These are phyloP conservation scores for Microcebus griseorufus DNA, from an alignment of 2,113 vertebrate genomes.

Conservation along the genomic window DNA sequence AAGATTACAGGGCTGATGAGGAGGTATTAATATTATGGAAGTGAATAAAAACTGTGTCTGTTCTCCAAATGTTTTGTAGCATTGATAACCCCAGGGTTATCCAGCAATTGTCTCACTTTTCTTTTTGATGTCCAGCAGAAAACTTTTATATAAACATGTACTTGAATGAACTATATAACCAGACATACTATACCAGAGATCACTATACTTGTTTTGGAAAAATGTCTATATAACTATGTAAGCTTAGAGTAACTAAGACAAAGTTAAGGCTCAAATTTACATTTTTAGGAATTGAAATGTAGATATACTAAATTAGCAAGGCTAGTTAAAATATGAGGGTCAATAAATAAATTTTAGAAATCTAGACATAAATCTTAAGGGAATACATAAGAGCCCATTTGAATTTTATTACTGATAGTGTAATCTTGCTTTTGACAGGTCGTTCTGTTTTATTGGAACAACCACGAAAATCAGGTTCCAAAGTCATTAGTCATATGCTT, in stretches of 20 bases:
- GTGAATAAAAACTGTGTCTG: neutral
- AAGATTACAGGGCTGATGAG: neutral
- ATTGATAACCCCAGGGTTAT: neutral
- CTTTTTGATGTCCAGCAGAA: neutral
- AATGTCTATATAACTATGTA: neutral
- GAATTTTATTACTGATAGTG: neutral
- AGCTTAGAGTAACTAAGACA: neutral
- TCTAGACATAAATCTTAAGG: neutral
- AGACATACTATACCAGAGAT: neutral
- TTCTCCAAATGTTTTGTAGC: neutral
- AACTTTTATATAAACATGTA: slow-evolving; percentile 19
- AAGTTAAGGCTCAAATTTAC: neutral
- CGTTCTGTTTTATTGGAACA: slow-evolving; percentile 97
- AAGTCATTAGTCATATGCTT: slow-evolving; percentile 99
- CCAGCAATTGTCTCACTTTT: neutral
- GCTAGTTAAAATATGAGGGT: slow-evolving; percentile 1
- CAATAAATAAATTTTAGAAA: slow-evolving; percentile 24
- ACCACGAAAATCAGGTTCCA: slow-evolving; percentile 98
- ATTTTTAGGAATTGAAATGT: slow-evolving; percentile 7
- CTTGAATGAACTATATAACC: neutral
- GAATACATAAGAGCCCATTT: neutral
- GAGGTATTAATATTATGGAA: neutral
- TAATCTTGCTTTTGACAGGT: slow-evolving; percentile 85
- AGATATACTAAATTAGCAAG: neutral
- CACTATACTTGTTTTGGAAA: slow-evolving; percentile 13